Base-by-base conservation (phyloP, 2,797 vertebrate genomes). In the Austrolebias charrua region DNA sequence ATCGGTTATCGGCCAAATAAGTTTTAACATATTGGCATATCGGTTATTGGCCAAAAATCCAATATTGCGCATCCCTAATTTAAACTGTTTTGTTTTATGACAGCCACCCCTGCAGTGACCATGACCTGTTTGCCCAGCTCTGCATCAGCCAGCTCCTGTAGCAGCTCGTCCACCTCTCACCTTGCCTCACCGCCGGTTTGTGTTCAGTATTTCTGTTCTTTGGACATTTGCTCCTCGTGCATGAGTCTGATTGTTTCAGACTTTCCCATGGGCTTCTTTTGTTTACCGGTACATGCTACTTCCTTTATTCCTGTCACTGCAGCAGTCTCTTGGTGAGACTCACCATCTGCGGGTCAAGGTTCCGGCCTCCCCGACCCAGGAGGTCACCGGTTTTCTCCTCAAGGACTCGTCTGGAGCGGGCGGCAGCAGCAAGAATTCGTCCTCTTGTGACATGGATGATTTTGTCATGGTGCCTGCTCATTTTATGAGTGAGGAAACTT, bases 81-180 rank as follows among this genome's bases (percentile, higher is more conserved):
- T 24, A 24, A 24, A 24, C 15, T 44, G n/a, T 64, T 81, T 46
- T 45, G 12, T 77, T 73, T 59, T 64, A 1, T 73, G 42, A 1
- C 86, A 91, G 90, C 86, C 82, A 91, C 94, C 88, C 94, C 94
- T 53, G 88, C 93, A 0, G 95, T 96, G 90, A 95, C 95, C 53
- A 94, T 97, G 93, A 96, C 95, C 73, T 96, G 95, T 12, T 95
- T 96, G 56, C 96, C 96, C 4, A 96, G 96, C 75, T 99, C 96
- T 2, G 95, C 94, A 13, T 99, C 97, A 0, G 96, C 94, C 71
- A 99, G 97, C 86, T 98, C 96, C 46, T 99, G 96, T 76, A 97
- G 96, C 92, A 98, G 97, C 87, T 98, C 96, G 5, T 98, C 96
- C 73, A 96, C 96, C 15, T 99, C 98, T 51, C 98, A 98, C 80